phyloP scores from a whole-genome alignment of 2,888 invertebrate species.

The Apamea sordens region DNA sequence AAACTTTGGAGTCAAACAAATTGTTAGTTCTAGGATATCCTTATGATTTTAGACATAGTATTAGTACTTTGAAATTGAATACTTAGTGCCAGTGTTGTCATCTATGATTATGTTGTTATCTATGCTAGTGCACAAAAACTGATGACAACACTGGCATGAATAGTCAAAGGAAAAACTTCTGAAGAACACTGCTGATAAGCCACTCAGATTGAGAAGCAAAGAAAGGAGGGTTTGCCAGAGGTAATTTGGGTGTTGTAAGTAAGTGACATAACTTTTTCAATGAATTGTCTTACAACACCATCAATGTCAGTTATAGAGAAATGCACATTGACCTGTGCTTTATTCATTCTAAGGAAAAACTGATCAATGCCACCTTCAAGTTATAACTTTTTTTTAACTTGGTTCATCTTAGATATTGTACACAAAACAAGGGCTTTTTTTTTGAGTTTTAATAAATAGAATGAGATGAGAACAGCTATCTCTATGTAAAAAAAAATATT shows the following conservation, averaged over 20 bases:
- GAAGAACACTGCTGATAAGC: background rate
- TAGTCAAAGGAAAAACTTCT: background rate
- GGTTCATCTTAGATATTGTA: no score
- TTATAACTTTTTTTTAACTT: background rate
- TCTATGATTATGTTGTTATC: no score
- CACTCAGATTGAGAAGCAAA: background rate
- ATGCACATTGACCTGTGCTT: background rate
- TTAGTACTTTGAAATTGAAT: background rate
- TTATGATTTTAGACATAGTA: background rate
- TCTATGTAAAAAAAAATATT: background rate
- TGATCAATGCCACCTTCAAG: background rate
- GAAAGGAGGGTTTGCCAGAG: background rate
- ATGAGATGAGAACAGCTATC: background rate
- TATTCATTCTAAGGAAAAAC: background rate
- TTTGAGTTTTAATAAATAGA: background rate
- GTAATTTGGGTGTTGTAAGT: background rate
- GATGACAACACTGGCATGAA: background rate
- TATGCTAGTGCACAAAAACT: no score
- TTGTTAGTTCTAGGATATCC: background rate
- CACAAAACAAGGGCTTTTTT: background rate
- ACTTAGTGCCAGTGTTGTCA: background rate
- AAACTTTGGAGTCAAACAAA: background rate
- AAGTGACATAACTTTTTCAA: background rate
- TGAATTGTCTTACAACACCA: background rate
- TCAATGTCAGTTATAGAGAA: no score